Conservation (phyloP, 2,888 invertebrate species). For the Oeneis ivallda region DNA sequence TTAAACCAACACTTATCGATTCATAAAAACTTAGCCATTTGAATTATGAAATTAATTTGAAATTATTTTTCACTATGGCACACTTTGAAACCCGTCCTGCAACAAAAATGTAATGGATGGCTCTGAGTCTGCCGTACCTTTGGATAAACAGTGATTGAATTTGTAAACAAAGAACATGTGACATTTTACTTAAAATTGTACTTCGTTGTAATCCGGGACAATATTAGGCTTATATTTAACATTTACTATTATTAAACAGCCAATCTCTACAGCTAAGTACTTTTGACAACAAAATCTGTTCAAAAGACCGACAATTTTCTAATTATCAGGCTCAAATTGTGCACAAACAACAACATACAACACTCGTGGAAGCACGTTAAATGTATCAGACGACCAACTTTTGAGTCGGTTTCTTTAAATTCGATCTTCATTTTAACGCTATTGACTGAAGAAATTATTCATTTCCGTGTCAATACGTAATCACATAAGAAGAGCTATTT, state of each 20-base stretch:
- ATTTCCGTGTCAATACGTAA: neutral
- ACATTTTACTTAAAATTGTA: neutral
- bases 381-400: constrained; percentile 51
- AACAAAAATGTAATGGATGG: neutral
- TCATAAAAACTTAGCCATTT: too few species aligned
- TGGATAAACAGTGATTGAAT: neutral
- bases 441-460: neutral
- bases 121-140: neutral
- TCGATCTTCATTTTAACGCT: constrained; percentile 27
- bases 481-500: neutral
- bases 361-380: constrained; percentile 70
- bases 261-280: constrained; percentile 12
- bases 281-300: constrained; percentile 15
- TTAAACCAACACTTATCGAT: too few species aligned
- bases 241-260: constrained; percentile 10
- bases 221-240: neutral
- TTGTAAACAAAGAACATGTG: neutral
- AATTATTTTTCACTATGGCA: neutral
- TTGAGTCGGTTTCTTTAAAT: constrained; percentile 34
- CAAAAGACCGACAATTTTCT: constrained; percentile 19
- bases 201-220: constrained; percentile 3
- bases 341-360: constrained; percentile 34
- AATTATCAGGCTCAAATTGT: constrained; percentile 19
- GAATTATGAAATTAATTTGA: neutral
- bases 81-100: neutral